Percentiles rank a stretch among this genome's conserved stretches.
phyloP scores from a whole-genome alignment of 2,797 vertebrate genomes.

The Pangasius sanitwongsei region DNA sequence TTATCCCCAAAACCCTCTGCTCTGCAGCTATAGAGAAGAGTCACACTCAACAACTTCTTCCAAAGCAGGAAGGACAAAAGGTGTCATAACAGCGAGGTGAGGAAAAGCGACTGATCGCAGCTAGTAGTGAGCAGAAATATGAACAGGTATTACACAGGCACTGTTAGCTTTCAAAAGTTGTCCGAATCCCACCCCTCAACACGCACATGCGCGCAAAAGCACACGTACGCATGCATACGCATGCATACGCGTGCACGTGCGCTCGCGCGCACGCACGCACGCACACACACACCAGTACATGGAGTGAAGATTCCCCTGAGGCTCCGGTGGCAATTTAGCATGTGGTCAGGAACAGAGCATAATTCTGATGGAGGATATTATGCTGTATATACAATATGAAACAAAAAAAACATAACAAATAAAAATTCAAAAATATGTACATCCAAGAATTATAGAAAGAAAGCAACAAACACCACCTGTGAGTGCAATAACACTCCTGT shows the following conservation, averaged over 20 bases:
- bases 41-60: constrained; percentile 12
- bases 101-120: constrained; percentile 37
- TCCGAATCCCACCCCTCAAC: constrained; percentile 25
- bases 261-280: constrained; percentile 26
- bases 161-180: constrained; percentile 44
- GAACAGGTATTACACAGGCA: constrained; percentile 70
- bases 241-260: no score
- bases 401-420: constrained; percentile 60
- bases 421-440: constrained; percentile 68
- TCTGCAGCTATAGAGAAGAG: constrained; percentile 6
- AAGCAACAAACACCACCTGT: constrained; percentile 53
- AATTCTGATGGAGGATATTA: constrained; percentile 55
- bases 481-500: constrained; percentile 72
- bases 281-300: constrained; percentile 61
- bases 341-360: constrained; percentile 58
- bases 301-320: constrained; percentile 72
- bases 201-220: constrained; percentile 24
- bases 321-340: constrained; percentile 67
- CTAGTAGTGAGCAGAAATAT: constrained; percentile 48
- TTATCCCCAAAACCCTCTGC: constrained; percentile 46
- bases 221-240: constrained; percentile 45
- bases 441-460: constrained; percentile 57
- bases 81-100: constrained; percentile 25
- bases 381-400: constrained; percentile 65
- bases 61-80: constrained; percentile 23